These are phyloP conservation scores for Orthonevra nobilis DNA, from an alignment of 2,888 invertebrate species.

Conservation along the genomic window DNA sequence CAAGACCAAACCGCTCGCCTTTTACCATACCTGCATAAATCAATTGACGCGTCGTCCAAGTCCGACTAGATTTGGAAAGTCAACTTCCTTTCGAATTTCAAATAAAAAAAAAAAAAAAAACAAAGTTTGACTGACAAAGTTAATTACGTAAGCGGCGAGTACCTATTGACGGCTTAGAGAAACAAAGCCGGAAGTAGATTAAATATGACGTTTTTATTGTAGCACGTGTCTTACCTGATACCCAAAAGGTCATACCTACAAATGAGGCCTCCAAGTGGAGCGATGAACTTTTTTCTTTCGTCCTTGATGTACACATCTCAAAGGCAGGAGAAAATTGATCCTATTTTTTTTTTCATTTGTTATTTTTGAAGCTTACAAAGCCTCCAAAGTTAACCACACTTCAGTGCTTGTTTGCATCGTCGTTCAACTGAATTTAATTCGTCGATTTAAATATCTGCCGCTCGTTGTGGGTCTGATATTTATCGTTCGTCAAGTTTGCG, in stretches of 20 bases:
- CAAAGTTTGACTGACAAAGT: not conserved
- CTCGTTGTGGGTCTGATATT: too few species aligned
- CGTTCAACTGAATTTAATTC: conserved; percentile 47
- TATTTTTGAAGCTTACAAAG: not conserved
- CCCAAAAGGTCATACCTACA: conserved; percentile 8
- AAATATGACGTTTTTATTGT: conserved; percentile 2
- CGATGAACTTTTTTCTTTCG: not conserved
- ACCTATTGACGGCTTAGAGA: too few species aligned
- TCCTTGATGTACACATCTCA: not conserved
- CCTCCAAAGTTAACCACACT: not conserved
- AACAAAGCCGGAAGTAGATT: conserved; percentile 22
- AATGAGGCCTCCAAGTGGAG: too few species aligned
- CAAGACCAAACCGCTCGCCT: not conserved
- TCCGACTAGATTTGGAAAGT: conserved; percentile 36
- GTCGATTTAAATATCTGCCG: conserved; percentile 61
- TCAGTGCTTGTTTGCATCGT: too few species aligned
- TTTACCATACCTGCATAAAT: conserved; percentile 20
- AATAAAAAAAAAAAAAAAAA: conserved; percentile 8
- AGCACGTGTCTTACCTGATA: not conserved
- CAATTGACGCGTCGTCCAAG: too few species aligned
- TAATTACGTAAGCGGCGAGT: conserved; percentile 9
- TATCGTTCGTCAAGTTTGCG: conserved; percentile 61
- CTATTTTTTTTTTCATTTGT: too few species aligned
- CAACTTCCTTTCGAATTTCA: conserved; percentile 30
- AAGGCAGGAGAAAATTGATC: too few species aligned